Evolutionary conservation across 2,888 invertebrate genomes (phyloP), one percentile per base, ranked within the genome.

Genomic region (Heterodera filipjevi): DNA sequence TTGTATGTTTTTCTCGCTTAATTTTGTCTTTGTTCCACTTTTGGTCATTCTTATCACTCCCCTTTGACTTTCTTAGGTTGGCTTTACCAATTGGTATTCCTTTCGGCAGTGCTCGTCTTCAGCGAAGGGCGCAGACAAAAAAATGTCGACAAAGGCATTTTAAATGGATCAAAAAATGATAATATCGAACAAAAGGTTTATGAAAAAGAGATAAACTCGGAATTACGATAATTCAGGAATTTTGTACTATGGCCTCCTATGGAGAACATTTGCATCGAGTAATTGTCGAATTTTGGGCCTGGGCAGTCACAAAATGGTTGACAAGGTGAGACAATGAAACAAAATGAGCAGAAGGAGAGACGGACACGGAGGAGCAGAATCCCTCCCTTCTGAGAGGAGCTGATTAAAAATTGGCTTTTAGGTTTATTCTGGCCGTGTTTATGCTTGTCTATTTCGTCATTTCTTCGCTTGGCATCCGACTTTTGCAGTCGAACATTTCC

Each of bases 371-470:
- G n/a, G n/a, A n/a, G n/a, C n/a, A n/a, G n/a, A n/a, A n/a, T n/a
- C n/a, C n/a, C n/a, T n/a, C n/a, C n/a, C n/a, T n/a, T n/a, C n/a
- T n/a, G n/a, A n/a, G n/a, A n/a, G n/a, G n/a, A n/a, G n/a, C n/a
- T n/a, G n/a, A n/a, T 44, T 22, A 3, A 76, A 39, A 44, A 44
- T 44, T 27, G 33, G 2, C 8, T 53, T 78, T 35, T 35, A 66
- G 33, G n/a, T 35, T 84, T 2, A 16, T 81, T 22, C 78, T 86
- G 74, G 3, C 77, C 2, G 27, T 78, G 53, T 32, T 82, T n/a
- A 86, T 87, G 84, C 10, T 70, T 27, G 76, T 59, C 66, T 87
- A 87, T 76, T 87, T 86, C 77, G 83, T 81, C 71, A 77, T 87
- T 68, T 85, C 84, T 35, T 82, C 68, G 71, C 39, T 82, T 10